Evolutionary conservation across 1,140 invertebrate genomes (phyloP), one percentile per base, ranked within the genome.

Genomic region (Cotesia typhae): DNA sequence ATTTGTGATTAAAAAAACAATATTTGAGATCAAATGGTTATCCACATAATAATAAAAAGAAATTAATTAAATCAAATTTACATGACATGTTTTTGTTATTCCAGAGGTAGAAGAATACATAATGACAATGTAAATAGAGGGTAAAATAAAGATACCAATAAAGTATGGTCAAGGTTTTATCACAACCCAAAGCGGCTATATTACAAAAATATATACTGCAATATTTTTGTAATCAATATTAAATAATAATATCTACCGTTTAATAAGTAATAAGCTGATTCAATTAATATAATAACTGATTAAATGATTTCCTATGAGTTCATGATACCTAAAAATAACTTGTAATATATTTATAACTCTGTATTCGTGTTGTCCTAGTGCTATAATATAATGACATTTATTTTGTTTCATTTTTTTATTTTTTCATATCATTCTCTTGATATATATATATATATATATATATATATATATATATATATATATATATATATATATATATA

Each of bases 361-460:
- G 36, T 17, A 14, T 67, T 67, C 66, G 66, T 67, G 5, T 35
- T 67, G 36, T 37, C 28, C 59, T 38, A n/a, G 17, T 59, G 20
- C 4, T 17, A 63, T 63, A 63, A 37, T 28, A 14, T 20, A 57
- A 17, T 57, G 12, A 57, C 3, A 2, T 17, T 70, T 70, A 12
- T 51, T 60, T 60, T 59, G 17, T 66, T 51, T 61, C 28, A 28
- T 71, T 64, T 67, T 63, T 66, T 69, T 60, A 67, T 67, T 41
- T 9, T 59, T 70, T 51, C 59, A 67, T 55, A 61, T 37, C 55
- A 36, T 71, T 47, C 4, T 59, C 55, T 7, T 70, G 12, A 52
- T n/a, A 64, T 53, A 57, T 17, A 36, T 71, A 64, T 41, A 14
- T 53, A 28, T 47, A 9, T 5, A 47, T n/a, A 64, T 53, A 57